These are phyloP conservation scores for Heliopora coerulea DNA, from an alignment of 92 coral and sea anemone genomes.

Conservation along the genomic window DNA sequence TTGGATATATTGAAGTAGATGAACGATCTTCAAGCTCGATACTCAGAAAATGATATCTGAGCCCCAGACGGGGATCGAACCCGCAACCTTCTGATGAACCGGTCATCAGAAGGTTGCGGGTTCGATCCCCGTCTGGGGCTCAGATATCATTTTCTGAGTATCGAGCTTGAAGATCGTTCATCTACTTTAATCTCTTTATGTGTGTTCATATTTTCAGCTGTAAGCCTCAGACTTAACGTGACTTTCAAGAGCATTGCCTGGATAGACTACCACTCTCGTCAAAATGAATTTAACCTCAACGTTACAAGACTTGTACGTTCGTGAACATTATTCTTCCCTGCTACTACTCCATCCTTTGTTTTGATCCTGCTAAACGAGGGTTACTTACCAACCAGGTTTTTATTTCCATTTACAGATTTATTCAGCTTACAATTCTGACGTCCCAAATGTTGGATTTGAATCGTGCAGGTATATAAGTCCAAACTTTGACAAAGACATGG, in stretches of 20 bases:
- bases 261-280: not conserved
- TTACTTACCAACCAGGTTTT: not conserved
- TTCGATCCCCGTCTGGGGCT: too few species aligned
- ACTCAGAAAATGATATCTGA: too few species aligned
- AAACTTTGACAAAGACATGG: not conserved
- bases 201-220: conserved; percentile 4
- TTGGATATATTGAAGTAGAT: too few species aligned
- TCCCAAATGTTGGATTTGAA: not conserved
- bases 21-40: too few species aligned
- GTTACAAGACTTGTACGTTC: not conserved
- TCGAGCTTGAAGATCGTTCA: too few species aligned
- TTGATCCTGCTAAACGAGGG: too few species aligned
- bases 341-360: not conserved
- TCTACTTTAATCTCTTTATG: too few species aligned
- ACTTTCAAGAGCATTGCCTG: not conserved
- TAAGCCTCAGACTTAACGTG: not conserved
- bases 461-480: not conserved
- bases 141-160: too few species aligned
- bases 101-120: too few species aligned
- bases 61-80: too few species aligned
- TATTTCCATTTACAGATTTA: not conserved
- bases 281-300: not conserved
- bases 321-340: too few species aligned
- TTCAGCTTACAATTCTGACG: not conserved
- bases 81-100: too few species aligned